These are phyloP conservation scores for Lepus americanus DNA, from an alignment of 2,113 vertebrate genomes.

Conservation along the genomic window DNA sequence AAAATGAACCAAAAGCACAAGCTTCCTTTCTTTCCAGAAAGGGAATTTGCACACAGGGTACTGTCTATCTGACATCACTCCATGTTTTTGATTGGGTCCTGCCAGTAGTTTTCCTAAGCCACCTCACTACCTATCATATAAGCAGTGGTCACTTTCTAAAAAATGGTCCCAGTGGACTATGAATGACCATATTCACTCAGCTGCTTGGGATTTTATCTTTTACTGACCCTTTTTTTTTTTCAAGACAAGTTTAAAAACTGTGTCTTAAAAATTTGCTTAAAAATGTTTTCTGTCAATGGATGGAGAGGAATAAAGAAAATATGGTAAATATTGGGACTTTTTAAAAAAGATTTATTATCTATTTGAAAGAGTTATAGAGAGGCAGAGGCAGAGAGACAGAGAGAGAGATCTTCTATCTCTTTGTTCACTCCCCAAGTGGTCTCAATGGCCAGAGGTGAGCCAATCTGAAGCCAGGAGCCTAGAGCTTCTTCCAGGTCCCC, in stretches of 20 bases:
- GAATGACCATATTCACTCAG: conserved; percentile 14
- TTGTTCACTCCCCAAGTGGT: too few species aligned
- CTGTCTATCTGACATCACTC: neutral
- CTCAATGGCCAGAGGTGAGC: too few species aligned
- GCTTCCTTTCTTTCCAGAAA: conserved; percentile 5
- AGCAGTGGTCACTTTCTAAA: neutral
- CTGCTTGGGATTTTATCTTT: conserved; percentile 15
- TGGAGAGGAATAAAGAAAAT: too few species aligned
- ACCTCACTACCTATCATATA: neutral
- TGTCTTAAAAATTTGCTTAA: neutral
- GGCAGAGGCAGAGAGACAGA: too few species aligned
- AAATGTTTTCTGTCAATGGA: neutral
- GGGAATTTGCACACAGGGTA: neutral
- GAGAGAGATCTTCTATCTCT: too few species aligned
- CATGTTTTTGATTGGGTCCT: neutral
- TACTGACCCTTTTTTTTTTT: neutral
- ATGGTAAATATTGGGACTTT: too few species aligned
- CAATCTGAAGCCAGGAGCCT: too few species aligned
- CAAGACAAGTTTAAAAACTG: neutral
- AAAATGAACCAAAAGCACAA: conserved; percentile 19
- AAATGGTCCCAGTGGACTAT: neutral
- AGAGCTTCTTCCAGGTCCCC: too few species aligned
- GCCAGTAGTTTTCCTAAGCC: neutral
- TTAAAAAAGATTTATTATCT: too few species aligned
- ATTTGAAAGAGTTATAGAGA: too few species aligned